Conservation (phyloP, 2,888 invertebrate species). For the Calliopum simillimum region DNA sequence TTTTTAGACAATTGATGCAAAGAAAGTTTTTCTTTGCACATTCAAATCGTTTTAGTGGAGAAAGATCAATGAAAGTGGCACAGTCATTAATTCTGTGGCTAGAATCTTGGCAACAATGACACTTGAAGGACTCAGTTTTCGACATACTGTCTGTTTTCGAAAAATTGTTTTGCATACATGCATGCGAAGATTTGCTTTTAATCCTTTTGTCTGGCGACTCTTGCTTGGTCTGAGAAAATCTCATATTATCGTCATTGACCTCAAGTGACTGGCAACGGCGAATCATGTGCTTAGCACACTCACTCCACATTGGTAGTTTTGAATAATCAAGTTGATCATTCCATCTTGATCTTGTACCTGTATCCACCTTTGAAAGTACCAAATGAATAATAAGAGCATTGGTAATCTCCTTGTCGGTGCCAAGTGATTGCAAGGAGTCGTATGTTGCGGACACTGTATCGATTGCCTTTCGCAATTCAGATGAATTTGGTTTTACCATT, state of each 20-base stretch:
- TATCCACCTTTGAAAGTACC: background rate
- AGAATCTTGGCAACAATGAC: too few relatives aligned
- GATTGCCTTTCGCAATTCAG: constrained; percentile 1
- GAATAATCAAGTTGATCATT: constrained; percentile 16
- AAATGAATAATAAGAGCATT: background rate
- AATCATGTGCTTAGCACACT: background rate
- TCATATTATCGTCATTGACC: constrained; percentile 14
- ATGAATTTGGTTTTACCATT: constrained; percentile 7
- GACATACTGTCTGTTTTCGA: too few relatives aligned
- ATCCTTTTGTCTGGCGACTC: too few relatives aligned
- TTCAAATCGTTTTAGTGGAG: too few relatives aligned
- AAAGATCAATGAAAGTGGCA: too few relatives aligned
- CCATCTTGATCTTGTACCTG: constrained; percentile 6
- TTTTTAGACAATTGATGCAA: too few relatives aligned
- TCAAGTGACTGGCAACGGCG: constrained; percentile 19
- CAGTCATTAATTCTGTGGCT: too few relatives aligned
- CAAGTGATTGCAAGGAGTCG: background rate
- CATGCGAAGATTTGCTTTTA: too few relatives aligned
- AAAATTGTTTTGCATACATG: too few relatives aligned
- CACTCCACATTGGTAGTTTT: constrained; percentile 3
- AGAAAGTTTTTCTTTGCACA: too few relatives aligned
- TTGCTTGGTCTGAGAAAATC: too few relatives aligned
- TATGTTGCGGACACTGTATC: constrained; percentile 6
- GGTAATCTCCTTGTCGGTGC: background rate
- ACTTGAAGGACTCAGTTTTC: too few relatives aligned